Base-by-base conservation (phyloP, 2,888 invertebrate genomes). In the Timandra comae region DNA sequence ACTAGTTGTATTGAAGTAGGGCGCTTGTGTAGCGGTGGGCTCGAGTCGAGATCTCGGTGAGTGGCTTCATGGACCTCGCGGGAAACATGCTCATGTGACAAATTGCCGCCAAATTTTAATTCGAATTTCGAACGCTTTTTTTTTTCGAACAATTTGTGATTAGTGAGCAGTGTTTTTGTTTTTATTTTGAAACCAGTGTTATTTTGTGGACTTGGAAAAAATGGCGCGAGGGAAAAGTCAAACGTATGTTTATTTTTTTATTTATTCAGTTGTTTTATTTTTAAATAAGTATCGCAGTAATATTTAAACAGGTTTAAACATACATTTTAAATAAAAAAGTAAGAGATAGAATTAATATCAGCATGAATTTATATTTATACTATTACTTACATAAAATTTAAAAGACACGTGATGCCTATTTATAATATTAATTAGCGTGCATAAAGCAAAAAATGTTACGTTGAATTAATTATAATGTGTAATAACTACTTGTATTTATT, bases 1-100 rank as follows among this genome's bases (percentile, higher is more conserved):
- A 78, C 73, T 73, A 68, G 74, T 67, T 74, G 57, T n/a, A 63
- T 52, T 62, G 74, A 84, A 85, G 84, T 84, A 85, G 84, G 84
- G 79, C 82, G 81, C 62, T 59, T 65, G 66, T 57, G 66, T 57
- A 63, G 74, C 63, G 70, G 65, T 57, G 65, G 74, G 59, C 70
- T 61, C 63, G 77, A 78, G 76, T 76, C 68, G 75, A 79, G 70
- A 81, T 79, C 80, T 79, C 72, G 67, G 73, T 68, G 80, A 82
- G 82, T 72, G 71, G 71, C 67, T 67, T 76, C 62, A 77, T 82
- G 78, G 74, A 73, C 76, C 71, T 70, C 67, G 64, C 76, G 77
- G 67, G 72, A 73, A 75, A 62, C 69, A 75, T 79, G 79, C 73
- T 77, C 73, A 72, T 79, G 74, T 81, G 73, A 79, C 56, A 61